Percentiles rank a stretch among this genome's conserved stretches.
phyloP scores from a whole-genome alignment of 1,140 invertebrate genomes.

The Sinonovacula constricta region DNA sequence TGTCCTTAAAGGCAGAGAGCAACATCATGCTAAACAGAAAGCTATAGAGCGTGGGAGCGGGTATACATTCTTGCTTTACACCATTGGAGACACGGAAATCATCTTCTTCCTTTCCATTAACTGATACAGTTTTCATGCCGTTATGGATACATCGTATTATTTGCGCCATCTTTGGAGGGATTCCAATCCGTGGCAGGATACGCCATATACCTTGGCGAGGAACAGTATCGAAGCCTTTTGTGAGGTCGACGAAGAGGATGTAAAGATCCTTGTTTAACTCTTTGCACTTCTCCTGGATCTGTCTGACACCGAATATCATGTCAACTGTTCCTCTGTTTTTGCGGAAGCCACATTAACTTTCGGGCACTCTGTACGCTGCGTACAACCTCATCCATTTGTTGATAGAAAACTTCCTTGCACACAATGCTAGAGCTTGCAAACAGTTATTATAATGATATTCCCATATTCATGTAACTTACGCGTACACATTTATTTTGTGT shows the following conservation, averaged over 20 bases:
- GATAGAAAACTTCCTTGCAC: too few species aligned
- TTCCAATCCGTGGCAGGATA: constrained; percentile 52
- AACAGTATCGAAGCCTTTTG: constrained; percentile 61
- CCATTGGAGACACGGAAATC: constrained; percentile 34
- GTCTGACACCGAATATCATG: constrained; percentile 51
- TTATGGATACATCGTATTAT: not conserved
- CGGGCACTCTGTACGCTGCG: too few species aligned
- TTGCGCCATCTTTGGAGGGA: constrained; percentile 8
- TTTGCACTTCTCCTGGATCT: constrained; percentile 54
- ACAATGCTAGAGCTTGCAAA: too few species aligned
- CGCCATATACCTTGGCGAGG: constrained; percentile 50
- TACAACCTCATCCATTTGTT: too few species aligned
- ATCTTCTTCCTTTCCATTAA: not conserved
- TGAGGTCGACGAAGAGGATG: constrained; percentile 55
- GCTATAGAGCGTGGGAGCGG: constrained; percentile 51
- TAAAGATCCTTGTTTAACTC: constrained; percentile 52
- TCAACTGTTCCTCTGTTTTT: constrained; percentile 40
- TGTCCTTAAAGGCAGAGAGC: constrained; percentile 42
- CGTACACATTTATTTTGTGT: too few species aligned
- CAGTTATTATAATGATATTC: too few species aligned
- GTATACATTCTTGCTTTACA: constrained; percentile 57
- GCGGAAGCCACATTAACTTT: constrained; percentile 54
- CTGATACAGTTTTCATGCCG: not conserved
- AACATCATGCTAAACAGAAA: constrained; percentile 56
- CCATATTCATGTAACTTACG: too few species aligned